These are phyloP conservation scores for Metopolophium dirhodum DNA, from an alignment of 1,140 invertebrate species.

Conservation along the genomic window DNA sequence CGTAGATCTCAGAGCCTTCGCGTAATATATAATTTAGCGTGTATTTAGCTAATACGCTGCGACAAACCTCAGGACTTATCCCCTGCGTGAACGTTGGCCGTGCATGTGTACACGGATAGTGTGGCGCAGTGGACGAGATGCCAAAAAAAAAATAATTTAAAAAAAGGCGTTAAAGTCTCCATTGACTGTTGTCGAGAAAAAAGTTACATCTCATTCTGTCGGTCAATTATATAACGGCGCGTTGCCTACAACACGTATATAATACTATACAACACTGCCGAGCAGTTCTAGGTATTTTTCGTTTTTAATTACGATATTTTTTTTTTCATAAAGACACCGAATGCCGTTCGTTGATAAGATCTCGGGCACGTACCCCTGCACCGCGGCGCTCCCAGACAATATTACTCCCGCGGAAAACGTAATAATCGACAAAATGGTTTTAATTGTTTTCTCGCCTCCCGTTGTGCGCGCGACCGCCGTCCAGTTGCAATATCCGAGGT, in stretches of 20 bases:
- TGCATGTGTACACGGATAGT: no score
- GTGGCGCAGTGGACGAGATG: background rate
- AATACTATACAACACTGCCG: background rate
- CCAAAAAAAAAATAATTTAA: background rate
- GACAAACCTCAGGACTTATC: no score
- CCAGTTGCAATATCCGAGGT: background rate
- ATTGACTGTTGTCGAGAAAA: background rate
- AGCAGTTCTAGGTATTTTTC: background rate
- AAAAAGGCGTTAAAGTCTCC: background rate
- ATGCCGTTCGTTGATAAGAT: background rate
- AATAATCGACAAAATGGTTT: background rate
- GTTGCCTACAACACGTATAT: background rate
- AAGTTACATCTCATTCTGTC: constrained; percentile 4
- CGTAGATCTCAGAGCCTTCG: no score
- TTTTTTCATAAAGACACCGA: background rate
- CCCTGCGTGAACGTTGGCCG: no score
- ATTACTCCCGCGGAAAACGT: background rate
- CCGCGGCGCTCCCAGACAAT: background rate
- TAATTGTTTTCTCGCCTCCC: constrained; percentile 19
- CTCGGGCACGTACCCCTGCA: background rate
- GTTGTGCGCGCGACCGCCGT: background rate
- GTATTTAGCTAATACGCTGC: no score
- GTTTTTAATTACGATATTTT: constrained; percentile 5
- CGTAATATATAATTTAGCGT: no score
- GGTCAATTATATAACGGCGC: constrained; percentile 13